A percentile compares a stretch with the other conserved stretches of the same genome.
Conservation (phyloP, 2,113 vertebrate species). For the Corythaeola cristata region DNA sequence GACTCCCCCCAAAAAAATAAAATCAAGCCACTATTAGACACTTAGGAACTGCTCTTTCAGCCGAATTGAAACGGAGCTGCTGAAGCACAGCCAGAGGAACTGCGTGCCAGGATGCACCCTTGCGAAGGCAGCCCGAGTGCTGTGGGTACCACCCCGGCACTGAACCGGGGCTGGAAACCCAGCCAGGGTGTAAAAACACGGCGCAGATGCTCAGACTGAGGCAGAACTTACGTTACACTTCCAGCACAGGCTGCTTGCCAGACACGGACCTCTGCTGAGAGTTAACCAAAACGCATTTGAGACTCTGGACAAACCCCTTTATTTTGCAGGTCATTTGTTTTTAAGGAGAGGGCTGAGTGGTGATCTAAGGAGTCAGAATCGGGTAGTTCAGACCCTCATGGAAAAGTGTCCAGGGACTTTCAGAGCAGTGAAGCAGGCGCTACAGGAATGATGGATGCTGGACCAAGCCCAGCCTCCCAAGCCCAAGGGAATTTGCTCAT, state of each 20-base stretch:
- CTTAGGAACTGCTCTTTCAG: background rate
- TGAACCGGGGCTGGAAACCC: background rate
- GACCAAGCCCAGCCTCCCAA: background rate
- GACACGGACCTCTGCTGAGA: background rate
- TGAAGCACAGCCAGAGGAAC: background rate
- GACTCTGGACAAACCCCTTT: background rate
- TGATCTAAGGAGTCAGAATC: background rate
- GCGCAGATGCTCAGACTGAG: background rate
- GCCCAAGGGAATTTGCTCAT: background rate
- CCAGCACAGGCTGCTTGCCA: background rate
- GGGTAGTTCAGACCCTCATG: background rate
- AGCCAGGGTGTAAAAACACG: background rate
- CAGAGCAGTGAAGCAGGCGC: background rate
- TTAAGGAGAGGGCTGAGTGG: background rate
- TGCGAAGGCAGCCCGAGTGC: background rate
- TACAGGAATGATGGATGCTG: background rate
- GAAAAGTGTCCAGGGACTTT: background rate
- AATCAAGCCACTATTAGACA: background rate
- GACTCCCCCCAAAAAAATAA: rapidly evolving
- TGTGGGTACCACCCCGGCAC: background rate
- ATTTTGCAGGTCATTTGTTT: background rate
- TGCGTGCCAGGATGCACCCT: background rate
- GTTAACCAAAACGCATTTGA: background rate
- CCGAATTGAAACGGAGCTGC: background rate
- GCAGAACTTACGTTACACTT: background rate